Base-by-base conservation (phyloP, 2,888 invertebrate species). In the Priocnemis perturbator region DNA sequence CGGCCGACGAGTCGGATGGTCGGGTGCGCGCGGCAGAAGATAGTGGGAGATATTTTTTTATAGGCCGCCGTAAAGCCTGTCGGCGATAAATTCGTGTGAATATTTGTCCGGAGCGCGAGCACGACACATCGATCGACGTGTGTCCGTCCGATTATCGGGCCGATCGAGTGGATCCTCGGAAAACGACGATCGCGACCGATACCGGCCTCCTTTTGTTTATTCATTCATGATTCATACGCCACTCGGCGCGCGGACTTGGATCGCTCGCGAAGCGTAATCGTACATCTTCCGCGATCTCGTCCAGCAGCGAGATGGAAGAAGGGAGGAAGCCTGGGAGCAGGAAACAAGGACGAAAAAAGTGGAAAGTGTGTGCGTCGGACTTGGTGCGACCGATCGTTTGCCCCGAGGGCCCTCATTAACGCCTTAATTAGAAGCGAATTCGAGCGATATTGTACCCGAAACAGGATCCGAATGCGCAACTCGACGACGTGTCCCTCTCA, bases 151-250 rank as follows among this genome's bases (percentile, higher is more conserved):
- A 37, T 37, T 37, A 37, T 37, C 37, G 7, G 4, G 11, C 11
- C 37, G 37, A 37, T 37, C 37, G 7, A 37, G 61, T 48, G 64
- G 63, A 71, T 69, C 69, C 65, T 71, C 61, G 26, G 2, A 70
- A 76, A 76, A 76, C 71, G 61, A 73, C 69, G 67, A 63, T 76
- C 66, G 37, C 37, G 7, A 37, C 37, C 37, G 37, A 11, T 9
- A 1, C 37, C 37, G 37, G 37, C 14, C 37, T 11, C 37, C 14
- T 37, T 37, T 37, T 37, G 37, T 71, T 62, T 71, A 71, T 76
- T 76, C 71, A 63, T 62, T 62, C 66, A 74, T 67, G 71, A 76
- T 76, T 74, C 74, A 76, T 76, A 77, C 74, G 74, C 71, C 71
- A 71, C 60, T 23, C 71, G 61, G 61, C 58, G 61, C 64, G 37